Conservation (phyloP, 2,888 invertebrate genomes). For the Athetis lepigone region DNA sequence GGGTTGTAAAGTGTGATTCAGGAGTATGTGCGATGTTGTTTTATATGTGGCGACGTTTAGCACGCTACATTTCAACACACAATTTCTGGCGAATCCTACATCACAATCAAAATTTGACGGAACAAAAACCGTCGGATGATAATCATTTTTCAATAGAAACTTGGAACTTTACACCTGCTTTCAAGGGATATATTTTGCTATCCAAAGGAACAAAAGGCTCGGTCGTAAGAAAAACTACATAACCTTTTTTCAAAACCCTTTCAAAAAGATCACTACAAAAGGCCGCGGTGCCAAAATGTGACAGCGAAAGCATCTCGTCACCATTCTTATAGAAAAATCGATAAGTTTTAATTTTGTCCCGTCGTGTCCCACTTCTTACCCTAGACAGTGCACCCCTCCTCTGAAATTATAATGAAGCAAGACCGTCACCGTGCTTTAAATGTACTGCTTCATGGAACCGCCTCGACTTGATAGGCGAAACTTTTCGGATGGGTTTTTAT, state of each 20-base stretch:
- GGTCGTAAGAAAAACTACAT: no score
- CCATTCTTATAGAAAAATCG: slow-evolving; percentile 62
- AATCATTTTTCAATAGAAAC: no score
- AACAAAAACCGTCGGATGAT: no score
- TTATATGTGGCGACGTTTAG: no score
- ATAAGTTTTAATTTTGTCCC: slow-evolving; percentile 66
- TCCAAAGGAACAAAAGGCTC: no score
- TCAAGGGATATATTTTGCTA: no score
- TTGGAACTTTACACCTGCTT: no score
- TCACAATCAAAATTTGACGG: no score
- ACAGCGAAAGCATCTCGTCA: slow-evolving; percentile 22
- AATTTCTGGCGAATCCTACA: no score
- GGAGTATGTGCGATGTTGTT: neutral
- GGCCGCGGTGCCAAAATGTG: neutral
- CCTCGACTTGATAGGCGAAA: slow-evolving; percentile 40
- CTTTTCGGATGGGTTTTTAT: slow-evolving; percentile 47
- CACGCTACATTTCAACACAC: no score
- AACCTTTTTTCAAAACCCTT: no score
- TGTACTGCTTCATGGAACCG: slow-evolving; percentile 45
- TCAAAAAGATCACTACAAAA: neutral
- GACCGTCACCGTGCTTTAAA: slow-evolving; percentile 58
- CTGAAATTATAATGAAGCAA: slow-evolving; percentile 63
- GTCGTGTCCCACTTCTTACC: slow-evolving; percentile 64
- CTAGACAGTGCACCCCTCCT: slow-evolving; percentile 52
- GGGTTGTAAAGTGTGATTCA: slow-evolving; percentile 10